Evolutionary conservation across 1,140 invertebrate species (phyloP).

Genomic region (Armadillidium nasatum): DNA sequence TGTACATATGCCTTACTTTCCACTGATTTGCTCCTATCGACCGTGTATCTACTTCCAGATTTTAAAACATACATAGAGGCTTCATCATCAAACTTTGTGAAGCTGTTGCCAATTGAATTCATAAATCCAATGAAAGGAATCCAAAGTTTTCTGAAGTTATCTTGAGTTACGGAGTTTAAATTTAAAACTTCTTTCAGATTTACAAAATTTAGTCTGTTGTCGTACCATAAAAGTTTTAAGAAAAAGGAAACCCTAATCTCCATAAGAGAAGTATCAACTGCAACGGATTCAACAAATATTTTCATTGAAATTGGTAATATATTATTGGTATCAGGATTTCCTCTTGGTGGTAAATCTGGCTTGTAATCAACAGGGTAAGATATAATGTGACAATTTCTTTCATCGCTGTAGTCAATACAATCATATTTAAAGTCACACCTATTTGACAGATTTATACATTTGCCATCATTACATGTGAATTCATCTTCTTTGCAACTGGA

Average conservation of each 20-base stretch:
- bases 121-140: conserved; percentile 28
- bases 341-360: conserved; percentile 32
- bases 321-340: background rate
- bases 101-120: conserved; percentile 32
- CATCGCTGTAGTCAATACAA: conserved; percentile 67
- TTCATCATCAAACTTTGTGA: no score
- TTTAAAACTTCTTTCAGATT: conserved; percentile 30
- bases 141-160: conserved; percentile 30
- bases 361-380: conserved; percentile 29
- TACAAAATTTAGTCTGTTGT: conserved; percentile 31
- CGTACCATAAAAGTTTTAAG: conserved; percentile 33
- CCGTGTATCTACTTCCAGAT: no score
- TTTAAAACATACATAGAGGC: no score
- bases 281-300: conserved; percentile 26
- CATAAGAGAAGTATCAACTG: conserved; percentile 31
- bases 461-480: conserved; percentile 51
- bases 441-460: conserved; percentile 50
- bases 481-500: conserved; percentile 43
- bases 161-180: conserved; percentile 25
- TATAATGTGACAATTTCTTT: conserved; percentile 55
- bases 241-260: conserved; percentile 29
- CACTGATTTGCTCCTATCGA: no score
- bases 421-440: conserved; percentile 63
- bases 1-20: no score
- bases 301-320: conserved; percentile 6